Evolutionary conservation across 2,888 invertebrate species (phyloP).

Genomic region (Aethes cnicana): DNA sequence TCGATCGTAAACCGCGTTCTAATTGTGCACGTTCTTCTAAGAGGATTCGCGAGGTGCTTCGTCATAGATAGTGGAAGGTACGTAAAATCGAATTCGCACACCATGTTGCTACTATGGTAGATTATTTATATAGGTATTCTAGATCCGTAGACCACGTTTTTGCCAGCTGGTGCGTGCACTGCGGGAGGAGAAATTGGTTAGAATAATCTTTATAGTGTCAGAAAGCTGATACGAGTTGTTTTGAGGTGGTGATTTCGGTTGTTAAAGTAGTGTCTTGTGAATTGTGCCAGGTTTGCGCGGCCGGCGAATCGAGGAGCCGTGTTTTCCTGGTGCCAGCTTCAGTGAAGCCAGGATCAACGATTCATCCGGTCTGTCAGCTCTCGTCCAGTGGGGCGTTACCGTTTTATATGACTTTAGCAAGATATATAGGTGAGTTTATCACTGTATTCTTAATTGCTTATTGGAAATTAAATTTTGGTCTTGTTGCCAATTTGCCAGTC

Average conservation of each 20-base stretch:
- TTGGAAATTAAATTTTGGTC: slow-evolving; percentile 1
- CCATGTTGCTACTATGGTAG: slow-evolving; percentile 69
- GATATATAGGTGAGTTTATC: slow-evolving; percentile 90
- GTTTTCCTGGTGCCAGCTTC: slow-evolving; percentile 63
- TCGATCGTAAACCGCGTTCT: slow-evolving; percentile 52
- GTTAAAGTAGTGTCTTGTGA: slow-evolving; percentile 47
- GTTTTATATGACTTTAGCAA: slow-evolving; percentile 99
- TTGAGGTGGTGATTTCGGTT: slow-evolving; percentile 42
- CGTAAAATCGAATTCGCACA: slow-evolving; percentile 70
- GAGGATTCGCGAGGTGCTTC: slow-evolving; percentile 63
- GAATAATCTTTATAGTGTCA: slow-evolving; percentile 45
- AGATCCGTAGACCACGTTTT: slow-evolving; percentile 73
- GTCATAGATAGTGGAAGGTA: slow-evolving; percentile 76
- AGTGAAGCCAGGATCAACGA: slow-evolving; percentile 69
- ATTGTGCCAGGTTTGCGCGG: slow-evolving; percentile 71
- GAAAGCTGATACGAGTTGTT: slow-evolving; percentile 33
- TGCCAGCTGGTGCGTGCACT: slow-evolving; percentile 78
- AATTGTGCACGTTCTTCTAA: slow-evolving; percentile 52
- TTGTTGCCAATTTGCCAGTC: slow-evolving; percentile 11
- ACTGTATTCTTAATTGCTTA: not conserved
- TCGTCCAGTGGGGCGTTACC: slow-evolving; percentile 94
- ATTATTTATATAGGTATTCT: slow-evolving; percentile 54
- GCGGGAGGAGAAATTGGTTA: slow-evolving; percentile 63
- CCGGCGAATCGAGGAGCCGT: slow-evolving; percentile 67
- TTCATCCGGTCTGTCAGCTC: slow-evolving; percentile 80